Percentiles rank a stretch among this genome's conserved stretches.
Conservation (phyloP, 2,113 vertebrate genomes). For the Corynorhinus townsendii region DNA sequence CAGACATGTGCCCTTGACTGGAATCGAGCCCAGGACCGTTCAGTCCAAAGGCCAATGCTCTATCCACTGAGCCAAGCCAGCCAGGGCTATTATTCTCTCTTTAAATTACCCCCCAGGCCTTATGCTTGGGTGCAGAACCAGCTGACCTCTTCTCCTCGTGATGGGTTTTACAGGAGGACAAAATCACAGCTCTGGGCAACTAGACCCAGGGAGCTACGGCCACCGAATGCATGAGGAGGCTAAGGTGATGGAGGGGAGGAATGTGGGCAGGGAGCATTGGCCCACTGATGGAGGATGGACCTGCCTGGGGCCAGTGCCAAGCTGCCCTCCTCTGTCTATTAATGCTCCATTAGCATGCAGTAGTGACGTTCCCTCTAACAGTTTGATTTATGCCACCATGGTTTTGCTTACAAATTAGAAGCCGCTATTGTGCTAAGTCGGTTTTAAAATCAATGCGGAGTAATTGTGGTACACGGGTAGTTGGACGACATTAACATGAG, state of each 20-base stretch:
- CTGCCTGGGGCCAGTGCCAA: not conserved
- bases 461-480: slow-evolving; percentile 67
- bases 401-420: slow-evolving; percentile 78
- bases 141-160: not conserved
- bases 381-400: slow-evolving; percentile 74
- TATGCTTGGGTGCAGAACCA: not conserved
- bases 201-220: not conserved
- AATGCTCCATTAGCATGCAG: slow-evolving; percentile 66
- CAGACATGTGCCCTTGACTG: no score
- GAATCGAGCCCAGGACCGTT: no score
- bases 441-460: slow-evolving; percentile 75
- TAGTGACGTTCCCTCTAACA: slow-evolving; percentile 57
- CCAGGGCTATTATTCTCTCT: not conserved
- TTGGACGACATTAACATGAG: slow-evolving; percentile 67
- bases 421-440: slow-evolving; percentile 66
- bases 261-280: not conserved
- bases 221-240: fast-evolving
- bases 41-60: no score
- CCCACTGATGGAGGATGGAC: not conserved
- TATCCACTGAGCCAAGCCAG: no score
- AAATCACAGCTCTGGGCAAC: not conserved
- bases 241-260: not conserved
- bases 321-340: slow-evolving; percentile 47
- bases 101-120: not conserved
- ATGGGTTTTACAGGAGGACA: not conserved